Evolutionary conservation across 2,113 vertebrate species (phyloP).

Genomic region (Anhinga anhinga): DNA sequence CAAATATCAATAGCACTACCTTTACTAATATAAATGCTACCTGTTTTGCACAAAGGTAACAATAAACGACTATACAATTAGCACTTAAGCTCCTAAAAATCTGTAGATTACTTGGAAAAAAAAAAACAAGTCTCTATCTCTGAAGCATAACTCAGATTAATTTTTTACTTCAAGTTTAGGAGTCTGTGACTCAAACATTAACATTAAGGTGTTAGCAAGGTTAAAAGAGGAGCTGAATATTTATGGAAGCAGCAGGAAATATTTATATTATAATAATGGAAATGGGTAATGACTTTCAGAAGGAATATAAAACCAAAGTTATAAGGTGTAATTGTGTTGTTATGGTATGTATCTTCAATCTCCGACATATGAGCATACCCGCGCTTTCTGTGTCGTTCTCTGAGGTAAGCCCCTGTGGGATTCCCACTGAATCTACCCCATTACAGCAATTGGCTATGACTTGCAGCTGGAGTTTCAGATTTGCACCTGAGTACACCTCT

Average conservation of each 20-base stretch:
- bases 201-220: background rate
- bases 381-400: background rate
- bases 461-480: background rate
- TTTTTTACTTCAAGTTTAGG: background rate
- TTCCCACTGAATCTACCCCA: background rate
- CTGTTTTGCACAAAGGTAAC: background rate
- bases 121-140: background rate
- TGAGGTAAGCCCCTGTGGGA: background rate
- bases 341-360: background rate
- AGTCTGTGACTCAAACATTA: background rate
- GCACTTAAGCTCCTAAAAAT: background rate
- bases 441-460: background rate
- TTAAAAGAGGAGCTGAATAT: background rate
- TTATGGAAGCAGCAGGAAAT: background rate
- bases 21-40: background rate
- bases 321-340: background rate
- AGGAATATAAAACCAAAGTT: background rate
- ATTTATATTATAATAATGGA: background rate
- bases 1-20: background rate
- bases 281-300: background rate
- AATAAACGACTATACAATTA: background rate
- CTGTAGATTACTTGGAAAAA: background rate
- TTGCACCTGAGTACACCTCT: background rate
- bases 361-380: background rate
- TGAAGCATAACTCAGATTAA: background rate